Evolutionary conservation across 2,113 vertebrate genomes (phyloP).

Genomic region (Chascanopsetta lugubris): DNA sequence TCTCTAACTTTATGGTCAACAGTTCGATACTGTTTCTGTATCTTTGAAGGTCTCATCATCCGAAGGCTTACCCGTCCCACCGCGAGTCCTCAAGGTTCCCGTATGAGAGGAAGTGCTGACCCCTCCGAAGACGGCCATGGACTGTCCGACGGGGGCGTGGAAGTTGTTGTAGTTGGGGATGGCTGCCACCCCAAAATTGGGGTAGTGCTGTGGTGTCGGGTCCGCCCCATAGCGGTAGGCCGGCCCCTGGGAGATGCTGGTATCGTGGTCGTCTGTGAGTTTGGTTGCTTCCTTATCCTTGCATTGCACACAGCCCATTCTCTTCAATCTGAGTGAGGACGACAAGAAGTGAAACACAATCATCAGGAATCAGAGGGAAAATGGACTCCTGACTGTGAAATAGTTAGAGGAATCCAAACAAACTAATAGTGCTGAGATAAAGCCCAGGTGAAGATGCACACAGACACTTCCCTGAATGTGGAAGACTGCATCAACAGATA

Average conservation of each 20-base stretch:
- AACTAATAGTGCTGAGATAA: background rate
- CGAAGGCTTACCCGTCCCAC: slow-evolving; percentile 87
- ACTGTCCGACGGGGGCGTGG: slow-evolving; percentile 86
- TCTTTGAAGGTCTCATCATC: background rate
- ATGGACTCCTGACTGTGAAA: background rate
- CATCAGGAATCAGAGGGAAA: background rate
- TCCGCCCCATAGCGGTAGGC: slow-evolving; percentile 93
- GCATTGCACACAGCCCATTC: slow-evolving; percentile 99
- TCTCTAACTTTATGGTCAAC: background rate
- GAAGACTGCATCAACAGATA: slow-evolving; percentile 5
- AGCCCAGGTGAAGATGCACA: background rate
- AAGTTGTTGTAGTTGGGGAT: slow-evolving; percentile 99
- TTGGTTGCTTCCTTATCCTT: slow-evolving; percentile 98
- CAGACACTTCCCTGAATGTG: background rate
- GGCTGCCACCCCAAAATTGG: slow-evolving; percentile 89
- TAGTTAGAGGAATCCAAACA: background rate
- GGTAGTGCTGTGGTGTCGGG: slow-evolving; percentile 92
- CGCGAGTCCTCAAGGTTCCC: slow-evolving; percentile 90
- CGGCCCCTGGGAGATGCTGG: slow-evolving; percentile 89
- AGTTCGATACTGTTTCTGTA: background rate
- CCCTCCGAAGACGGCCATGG: slow-evolving; percentile 92
- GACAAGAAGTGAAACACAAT: slow-evolving; percentile 26
- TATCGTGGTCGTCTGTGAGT: slow-evolving; percentile 89
- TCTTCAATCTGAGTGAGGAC: slow-evolving; percentile 86
- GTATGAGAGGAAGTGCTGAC: slow-evolving; percentile 91